phyloP scores from a whole-genome alignment of 2,888 invertebrate genomes.

The Trypoxylon attenuatum region DNA sequence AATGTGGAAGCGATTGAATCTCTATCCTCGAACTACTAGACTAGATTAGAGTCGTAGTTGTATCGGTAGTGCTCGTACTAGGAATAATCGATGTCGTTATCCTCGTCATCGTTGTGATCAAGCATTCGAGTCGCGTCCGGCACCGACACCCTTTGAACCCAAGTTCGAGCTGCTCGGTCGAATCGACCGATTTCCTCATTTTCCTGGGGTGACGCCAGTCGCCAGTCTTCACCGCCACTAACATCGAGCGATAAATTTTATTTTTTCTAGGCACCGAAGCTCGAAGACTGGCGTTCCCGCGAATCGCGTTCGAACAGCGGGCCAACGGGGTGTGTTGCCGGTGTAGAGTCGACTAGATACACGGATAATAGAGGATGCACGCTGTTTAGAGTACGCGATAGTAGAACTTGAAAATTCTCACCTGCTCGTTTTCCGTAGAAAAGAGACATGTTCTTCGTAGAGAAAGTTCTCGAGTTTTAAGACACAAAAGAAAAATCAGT shows the following conservation, averaged over 20 bases:
- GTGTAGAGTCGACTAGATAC: conserved; percentile 2
- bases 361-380: conserved; percentile 2
- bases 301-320: neutral
- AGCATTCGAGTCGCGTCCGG: no score
- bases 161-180: no score
- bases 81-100: conserved; percentile 34
- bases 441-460: no score
- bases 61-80: conserved; percentile 36
- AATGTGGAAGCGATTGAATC: conserved; percentile 18
- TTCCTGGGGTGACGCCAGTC: neutral
- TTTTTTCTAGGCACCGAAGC: conserved; percentile 60
- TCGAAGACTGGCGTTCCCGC: conserved; percentile 40
- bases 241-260: conserved; percentile 49
- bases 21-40: conserved; percentile 46
- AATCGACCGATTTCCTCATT: no score
- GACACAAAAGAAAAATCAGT: neutral
- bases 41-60: conserved; percentile 38
- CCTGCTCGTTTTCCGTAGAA: no score
- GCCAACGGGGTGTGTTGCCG: no score
- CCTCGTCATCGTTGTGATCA: conserved; percentile 13
- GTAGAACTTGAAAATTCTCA: no score
- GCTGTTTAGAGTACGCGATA: conserved; percentile 28
- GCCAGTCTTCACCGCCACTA: conserved; percentile 9
- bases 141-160: no score
- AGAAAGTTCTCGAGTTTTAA: no score